These are phyloP conservation scores for Pyrrhopygopsis socrates DNA, from an alignment of 2,888 invertebrate genomes.

Conservation along the genomic window DNA sequence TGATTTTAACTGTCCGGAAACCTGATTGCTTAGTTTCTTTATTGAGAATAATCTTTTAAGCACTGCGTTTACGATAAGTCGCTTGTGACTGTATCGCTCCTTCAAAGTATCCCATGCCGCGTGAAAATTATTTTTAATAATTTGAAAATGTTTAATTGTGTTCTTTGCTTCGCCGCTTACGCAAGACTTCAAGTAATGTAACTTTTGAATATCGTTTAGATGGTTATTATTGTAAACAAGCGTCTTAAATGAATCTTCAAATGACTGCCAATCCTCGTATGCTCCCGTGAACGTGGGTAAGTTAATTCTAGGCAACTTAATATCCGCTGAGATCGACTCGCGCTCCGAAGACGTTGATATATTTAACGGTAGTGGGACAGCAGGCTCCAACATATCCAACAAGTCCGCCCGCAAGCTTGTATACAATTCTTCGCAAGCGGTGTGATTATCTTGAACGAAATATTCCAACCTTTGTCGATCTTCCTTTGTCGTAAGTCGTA, in stretches of 20 bases:
- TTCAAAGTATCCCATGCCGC: slow-evolving; percentile 37
- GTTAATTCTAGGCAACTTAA: slow-evolving; percentile 58
- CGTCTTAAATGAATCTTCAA: slow-evolving; percentile 73
- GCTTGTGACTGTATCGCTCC: slow-evolving; percentile 53
- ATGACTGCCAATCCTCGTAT: slow-evolving; percentile 78
- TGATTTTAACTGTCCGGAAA: slow-evolving; percentile 17
- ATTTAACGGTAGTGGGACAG: slow-evolving; percentile 50
- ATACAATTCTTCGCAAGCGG: slow-evolving; percentile 59
- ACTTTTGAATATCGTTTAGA: slow-evolving; percentile 66
- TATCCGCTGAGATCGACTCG: background rate
- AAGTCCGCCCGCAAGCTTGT: slow-evolving; percentile 56
- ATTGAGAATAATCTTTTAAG: slow-evolving; percentile 31
- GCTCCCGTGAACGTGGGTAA: slow-evolving; percentile 69
- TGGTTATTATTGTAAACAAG: slow-evolving; percentile 66
- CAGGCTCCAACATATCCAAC: slow-evolving; percentile 11
- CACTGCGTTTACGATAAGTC: slow-evolving; percentile 42
- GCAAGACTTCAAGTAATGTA: slow-evolving; percentile 76
- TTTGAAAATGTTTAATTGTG: slow-evolving; percentile 20
- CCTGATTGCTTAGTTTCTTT: slow-evolving; percentile 31
- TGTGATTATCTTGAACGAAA: slow-evolving; percentile 40
- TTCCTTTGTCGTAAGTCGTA: slow-evolving; percentile 28
- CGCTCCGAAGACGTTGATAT: background rate
- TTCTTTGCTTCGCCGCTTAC: slow-evolving; percentile 61
- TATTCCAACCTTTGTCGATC: slow-evolving; percentile 47
- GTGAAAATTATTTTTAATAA: slow-evolving; percentile 16